Conservation (phyloP, 2,113 vertebrate genomes). For the Paramormyrops kingsleyae region DNA sequence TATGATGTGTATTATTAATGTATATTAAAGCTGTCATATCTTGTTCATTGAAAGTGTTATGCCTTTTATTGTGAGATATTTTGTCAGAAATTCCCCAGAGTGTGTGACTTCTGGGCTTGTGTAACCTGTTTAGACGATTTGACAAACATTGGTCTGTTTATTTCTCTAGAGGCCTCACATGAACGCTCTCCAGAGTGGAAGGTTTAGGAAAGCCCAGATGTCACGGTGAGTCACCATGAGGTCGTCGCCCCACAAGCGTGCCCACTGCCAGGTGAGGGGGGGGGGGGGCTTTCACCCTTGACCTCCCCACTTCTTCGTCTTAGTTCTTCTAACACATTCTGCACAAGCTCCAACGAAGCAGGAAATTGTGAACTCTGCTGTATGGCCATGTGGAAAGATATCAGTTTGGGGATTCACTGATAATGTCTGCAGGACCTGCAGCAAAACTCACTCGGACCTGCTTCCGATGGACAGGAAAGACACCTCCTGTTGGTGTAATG, state of each 20-base stretch:
- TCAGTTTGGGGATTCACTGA: slow-evolving; percentile 89
- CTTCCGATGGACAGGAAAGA: slow-evolving; percentile 85
- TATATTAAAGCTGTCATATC: background rate
- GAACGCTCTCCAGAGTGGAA: background rate
- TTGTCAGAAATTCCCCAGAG: background rate
- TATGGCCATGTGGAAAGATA: slow-evolving; percentile 92
- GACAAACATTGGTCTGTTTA: background rate
- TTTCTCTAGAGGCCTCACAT: background rate
- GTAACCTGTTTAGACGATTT: background rate
- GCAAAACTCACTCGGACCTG: slow-evolving; percentile 88
- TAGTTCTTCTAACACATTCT: slow-evolving; percentile 98
- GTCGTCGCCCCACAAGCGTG: slow-evolving; percentile 59
- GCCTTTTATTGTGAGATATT: background rate
- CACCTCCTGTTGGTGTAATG: slow-evolving; percentile 83
- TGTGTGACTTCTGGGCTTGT: background rate
- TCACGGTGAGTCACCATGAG: slow-evolving; percentile 45
- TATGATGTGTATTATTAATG: background rate
- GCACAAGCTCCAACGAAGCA: slow-evolving; percentile 97
- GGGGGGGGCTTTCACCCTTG: slow-evolving; percentile 87
- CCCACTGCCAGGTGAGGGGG: slow-evolving; percentile 70
- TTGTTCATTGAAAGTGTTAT: background rate
- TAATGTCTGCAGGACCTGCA: slow-evolving; percentile 85
- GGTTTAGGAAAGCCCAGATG: slow-evolving; percentile 22
- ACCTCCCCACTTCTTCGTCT: slow-evolving; percentile 80
- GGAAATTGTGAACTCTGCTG: slow-evolving; percentile 99